Conservation (phyloP, 2,113 vertebrate genomes). For the Eptesicus fuscus region DNA sequence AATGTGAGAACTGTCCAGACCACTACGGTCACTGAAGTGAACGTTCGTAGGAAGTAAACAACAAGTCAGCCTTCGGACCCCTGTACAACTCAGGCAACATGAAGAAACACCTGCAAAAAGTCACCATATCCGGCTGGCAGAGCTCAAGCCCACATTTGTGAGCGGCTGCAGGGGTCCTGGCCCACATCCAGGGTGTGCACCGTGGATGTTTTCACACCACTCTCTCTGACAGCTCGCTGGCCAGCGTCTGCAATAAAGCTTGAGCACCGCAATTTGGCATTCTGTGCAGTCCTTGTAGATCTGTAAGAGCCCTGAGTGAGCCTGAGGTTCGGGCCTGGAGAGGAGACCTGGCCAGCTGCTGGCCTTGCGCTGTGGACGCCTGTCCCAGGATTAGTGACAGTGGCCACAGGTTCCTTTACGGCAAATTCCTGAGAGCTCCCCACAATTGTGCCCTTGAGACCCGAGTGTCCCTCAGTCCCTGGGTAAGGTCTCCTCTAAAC, state of each 20-base stretch:
- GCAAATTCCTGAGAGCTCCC: background rate
- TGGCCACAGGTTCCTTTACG: background rate
- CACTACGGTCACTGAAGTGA: fast-evolving
- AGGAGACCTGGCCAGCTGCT: too few relatives aligned
- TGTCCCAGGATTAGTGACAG: too few relatives aligned
- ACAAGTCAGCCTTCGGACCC: background rate
- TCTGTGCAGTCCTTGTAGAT: background rate
- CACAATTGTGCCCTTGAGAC: background rate
- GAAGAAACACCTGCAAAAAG: too few relatives aligned
- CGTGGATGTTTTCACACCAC: fast-evolving
- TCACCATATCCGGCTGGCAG: background rate
- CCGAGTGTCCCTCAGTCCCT: fast-evolving
- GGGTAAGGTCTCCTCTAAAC: background rate
- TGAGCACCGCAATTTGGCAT: background rate
- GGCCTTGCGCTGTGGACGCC: background rate
- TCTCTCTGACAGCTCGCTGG: fast-evolving
- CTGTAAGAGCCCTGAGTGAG: fast-evolving
- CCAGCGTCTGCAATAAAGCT: background rate
- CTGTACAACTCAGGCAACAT: fast-evolving
- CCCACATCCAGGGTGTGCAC: fast-evolving
- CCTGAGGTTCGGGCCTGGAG: fast-evolving
- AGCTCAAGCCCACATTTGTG: background rate
- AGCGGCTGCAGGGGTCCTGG: background rate
- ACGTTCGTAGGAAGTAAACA: fast-evolving
- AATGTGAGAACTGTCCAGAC: fast-evolving